Conservation (phyloP, 2,888 invertebrate genomes). For the Aleiodes alternator region DNA sequence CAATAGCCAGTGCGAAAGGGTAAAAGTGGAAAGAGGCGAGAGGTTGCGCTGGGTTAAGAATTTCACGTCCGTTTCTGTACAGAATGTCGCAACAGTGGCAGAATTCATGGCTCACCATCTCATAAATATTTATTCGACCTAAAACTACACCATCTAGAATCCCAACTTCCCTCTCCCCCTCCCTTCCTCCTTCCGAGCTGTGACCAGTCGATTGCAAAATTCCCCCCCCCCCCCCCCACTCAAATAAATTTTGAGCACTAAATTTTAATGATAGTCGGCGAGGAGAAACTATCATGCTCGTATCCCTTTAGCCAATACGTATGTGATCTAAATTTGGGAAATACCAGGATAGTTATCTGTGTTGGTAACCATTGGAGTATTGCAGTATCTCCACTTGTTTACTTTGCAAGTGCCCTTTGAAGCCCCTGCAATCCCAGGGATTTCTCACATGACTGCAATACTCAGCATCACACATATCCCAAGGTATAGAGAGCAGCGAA, state of each 20-base stretch:
- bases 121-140: constrained; percentile 54
- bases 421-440: constrained; percentile 27
- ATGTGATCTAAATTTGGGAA: constrained; percentile 9
- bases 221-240: too few relatives aligned
- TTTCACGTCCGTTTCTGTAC: constrained; percentile 1
- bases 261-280: constrained; percentile 1
- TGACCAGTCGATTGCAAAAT: constrained; percentile 4
- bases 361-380: background rate
- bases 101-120: constrained; percentile 51
- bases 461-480: constrained; percentile 23
- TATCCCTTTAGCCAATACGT: background rate
- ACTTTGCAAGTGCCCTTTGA: constrained; percentile 18
- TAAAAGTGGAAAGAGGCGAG: constrained; percentile 49
- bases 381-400: background rate
- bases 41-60: constrained; percentile 13
- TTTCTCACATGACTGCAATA: constrained; percentile 29
- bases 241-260: constrained; percentile 1
- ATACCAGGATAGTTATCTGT: constrained; percentile 14
- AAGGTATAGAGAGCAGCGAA: too few relatives aligned
- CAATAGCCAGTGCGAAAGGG: constrained; percentile 37
- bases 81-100: constrained; percentile 30
- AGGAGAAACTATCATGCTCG: background rate
- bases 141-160: constrained; percentile 5
- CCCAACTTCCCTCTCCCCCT: background rate
- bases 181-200: too few relatives aligned